Evolutionary conservation across 2,797 vertebrate genomes (phyloP).

Genomic region (Simalia tracyae): DNA sequence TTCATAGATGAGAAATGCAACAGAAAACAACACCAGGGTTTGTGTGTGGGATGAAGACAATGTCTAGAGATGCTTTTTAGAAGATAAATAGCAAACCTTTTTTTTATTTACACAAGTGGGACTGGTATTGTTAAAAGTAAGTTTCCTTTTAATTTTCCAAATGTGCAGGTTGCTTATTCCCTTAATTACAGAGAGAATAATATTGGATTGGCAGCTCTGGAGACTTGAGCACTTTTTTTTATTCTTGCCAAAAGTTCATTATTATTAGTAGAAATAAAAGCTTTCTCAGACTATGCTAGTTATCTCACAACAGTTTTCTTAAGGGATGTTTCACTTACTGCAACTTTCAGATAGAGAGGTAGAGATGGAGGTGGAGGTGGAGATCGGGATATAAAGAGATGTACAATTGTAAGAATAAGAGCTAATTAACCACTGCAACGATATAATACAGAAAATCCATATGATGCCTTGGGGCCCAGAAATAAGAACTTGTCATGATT

Average conservation of each 20-base stretch:
- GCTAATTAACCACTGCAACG: neutral
- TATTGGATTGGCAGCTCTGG: neutral
- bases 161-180: neutral
- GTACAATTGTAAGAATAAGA: neutral
- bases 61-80: neutral
- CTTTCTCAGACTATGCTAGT: neutral
- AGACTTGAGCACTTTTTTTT: neutral
- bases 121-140: neutral
- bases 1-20: neutral
- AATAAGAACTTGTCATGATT: neutral
- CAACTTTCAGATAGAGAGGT: neutral
- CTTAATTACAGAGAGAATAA: neutral
- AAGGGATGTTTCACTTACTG: neutral
- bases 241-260: accelerated
- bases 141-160: neutral
- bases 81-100: neutral
- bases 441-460: neutral
- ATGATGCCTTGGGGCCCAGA: neutral
- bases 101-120: neutral
- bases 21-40: neutral
- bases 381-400: neutral
- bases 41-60: neutral
- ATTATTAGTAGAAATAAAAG: neutral
- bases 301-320: neutral
- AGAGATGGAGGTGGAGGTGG: neutral